Evolutionary conservation across 1,140 invertebrate species (phyloP).

Genomic region (Drosophila ohnishii): DNA sequence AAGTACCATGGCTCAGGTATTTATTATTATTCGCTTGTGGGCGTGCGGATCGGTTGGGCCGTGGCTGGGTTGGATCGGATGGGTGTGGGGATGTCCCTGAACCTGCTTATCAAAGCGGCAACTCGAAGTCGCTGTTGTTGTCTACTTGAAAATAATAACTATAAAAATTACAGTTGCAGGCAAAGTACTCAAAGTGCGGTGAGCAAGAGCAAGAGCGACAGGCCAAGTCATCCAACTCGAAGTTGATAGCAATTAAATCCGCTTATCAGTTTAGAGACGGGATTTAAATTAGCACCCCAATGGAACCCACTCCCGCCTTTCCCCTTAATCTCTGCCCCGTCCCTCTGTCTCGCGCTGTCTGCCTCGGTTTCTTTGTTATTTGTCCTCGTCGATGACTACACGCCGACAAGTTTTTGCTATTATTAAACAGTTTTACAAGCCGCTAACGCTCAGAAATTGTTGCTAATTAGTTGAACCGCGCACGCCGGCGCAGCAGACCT

Average conservation of each 20-base stretch:
- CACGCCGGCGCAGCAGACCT: slow-evolving; percentile 77
- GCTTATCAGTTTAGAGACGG: slow-evolving; percentile 73
- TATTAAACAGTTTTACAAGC: slow-evolving; percentile 80
- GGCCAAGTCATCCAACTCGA: slow-evolving; percentile 44
- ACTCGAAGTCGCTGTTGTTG: slow-evolving; percentile 43
- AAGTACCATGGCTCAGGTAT: slow-evolving; percentile 1
- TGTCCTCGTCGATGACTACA: slow-evolving; percentile 55
- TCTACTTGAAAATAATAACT: slow-evolving; percentile 63
- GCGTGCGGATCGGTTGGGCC: neutral
- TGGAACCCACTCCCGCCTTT: neutral
- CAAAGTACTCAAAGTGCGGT: slow-evolving; percentile 19
- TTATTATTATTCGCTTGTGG: slow-evolving; percentile 2
- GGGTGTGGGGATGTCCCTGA: slow-evolving; percentile 53
- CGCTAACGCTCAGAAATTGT: slow-evolving; percentile 78
- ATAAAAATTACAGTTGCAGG: slow-evolving; percentile 73
- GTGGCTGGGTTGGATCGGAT: slow-evolving; percentile 4
- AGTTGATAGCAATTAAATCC: slow-evolving; percentile 73
- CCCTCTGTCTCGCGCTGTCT: neutral
- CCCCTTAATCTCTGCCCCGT: neutral
- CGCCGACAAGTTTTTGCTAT: slow-evolving; percentile 51
- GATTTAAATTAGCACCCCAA: slow-evolving; percentile 66
- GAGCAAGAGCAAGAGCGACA: slow-evolving; percentile 55
- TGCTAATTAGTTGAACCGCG: slow-evolving; percentile 76
- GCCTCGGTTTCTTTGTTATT: slow-evolving; percentile 21
- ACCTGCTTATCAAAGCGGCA: slow-evolving; percentile 75